These are phyloP conservation scores for Heterocephalus glaber DNA, from an alignment of 2,113 vertebrate genomes.

Conservation along the genomic window DNA sequence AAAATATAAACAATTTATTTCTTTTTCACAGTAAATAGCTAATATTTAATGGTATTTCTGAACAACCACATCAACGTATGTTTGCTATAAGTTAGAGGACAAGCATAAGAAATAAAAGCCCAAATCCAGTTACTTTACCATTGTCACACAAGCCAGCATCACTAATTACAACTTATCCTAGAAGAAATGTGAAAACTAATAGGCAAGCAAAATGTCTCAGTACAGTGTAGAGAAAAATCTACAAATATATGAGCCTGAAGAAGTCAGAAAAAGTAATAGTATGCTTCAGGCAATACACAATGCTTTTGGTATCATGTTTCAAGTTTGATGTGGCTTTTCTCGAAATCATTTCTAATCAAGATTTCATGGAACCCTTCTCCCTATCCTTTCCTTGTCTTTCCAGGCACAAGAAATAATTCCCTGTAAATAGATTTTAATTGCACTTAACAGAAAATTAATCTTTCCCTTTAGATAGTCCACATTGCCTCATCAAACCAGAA, in stretches of 20 bases:
- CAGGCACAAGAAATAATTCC: constrained; percentile 61
- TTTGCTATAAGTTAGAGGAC: constrained; percentile 1
- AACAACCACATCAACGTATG: background rate
- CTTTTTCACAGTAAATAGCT: background rate
- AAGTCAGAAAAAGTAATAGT: background rate
- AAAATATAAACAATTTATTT: background rate
- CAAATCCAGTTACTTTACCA: background rate
- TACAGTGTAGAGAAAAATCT: background rate
- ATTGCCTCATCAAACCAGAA: constrained; percentile 64
- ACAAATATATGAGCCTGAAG: background rate
- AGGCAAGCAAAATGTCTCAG: constrained; percentile 24
- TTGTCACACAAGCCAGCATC: background rate
- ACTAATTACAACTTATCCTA: constrained; percentile 35
- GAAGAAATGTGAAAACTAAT: constrained; percentile 44
- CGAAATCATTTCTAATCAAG: constrained; percentile 69
- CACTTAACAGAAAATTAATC: constrained; percentile 81
- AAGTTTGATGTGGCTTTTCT: background rate
- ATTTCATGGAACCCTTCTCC: constrained; percentile 43
- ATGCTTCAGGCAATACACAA: background rate
- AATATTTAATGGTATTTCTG: constrained; percentile 24
- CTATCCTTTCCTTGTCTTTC: constrained; percentile 65
- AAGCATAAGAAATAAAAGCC: constrained; percentile 27
- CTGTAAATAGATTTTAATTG: constrained; percentile 82
- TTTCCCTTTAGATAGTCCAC: constrained; percentile 72
- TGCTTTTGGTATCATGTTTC: constrained; percentile 46